Base-by-base conservation (phyloP, 2,113 vertebrate genomes). In the Cochlearius cochlearius region DNA sequence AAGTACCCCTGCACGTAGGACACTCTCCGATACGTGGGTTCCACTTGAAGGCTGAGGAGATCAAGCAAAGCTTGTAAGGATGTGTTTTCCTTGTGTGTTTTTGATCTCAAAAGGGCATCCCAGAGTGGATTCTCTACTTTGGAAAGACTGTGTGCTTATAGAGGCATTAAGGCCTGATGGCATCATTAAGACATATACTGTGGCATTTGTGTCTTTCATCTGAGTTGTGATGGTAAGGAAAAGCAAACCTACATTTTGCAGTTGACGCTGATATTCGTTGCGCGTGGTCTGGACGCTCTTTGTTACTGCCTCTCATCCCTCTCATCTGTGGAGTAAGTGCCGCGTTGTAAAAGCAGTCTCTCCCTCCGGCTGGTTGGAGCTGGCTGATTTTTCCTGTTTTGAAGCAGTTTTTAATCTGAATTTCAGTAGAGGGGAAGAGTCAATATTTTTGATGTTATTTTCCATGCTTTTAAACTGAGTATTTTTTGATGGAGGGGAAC, bases 381-480 rank as follows among this genome's bases (percentile, higher is more conserved):
- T 72, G 73, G 68, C 10, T 82, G 41, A 12, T 73, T 73, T 90
- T 85, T 95, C 52, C 52, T 64, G 4, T 73, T 93, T 68, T 49
- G 9, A 50, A 89, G 69, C 66, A 60, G 34, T 81, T 94, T 92
- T 89, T 62, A 76, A 60, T 87, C 62, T 53, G 69, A 86, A 75
- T 96, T 96, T 96, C 52, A 69, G 84, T 84, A 52, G 78, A 77
- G 71, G 34, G 50, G 15, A 58, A 89, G 91, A 94, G 86, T 78
- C 58, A 94, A 50, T 82, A 91, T 95, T 95, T 94, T 97, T 89
- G 10, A 72, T 83, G 86, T 43, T 93, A 9, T 96, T 95, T 94
- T 92, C 92, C 53, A 29, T 94, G 84, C 80, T 94, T 92, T 95
- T 94, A 81, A 87, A 45, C 64, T 72, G 45, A 81, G 7, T 18